Evolutionary conservation across 64 coral and sea anemone species (phyloP), one percentile per base, ranked within the genome.

Genomic region (Stichodactyla helianthus): DNA sequence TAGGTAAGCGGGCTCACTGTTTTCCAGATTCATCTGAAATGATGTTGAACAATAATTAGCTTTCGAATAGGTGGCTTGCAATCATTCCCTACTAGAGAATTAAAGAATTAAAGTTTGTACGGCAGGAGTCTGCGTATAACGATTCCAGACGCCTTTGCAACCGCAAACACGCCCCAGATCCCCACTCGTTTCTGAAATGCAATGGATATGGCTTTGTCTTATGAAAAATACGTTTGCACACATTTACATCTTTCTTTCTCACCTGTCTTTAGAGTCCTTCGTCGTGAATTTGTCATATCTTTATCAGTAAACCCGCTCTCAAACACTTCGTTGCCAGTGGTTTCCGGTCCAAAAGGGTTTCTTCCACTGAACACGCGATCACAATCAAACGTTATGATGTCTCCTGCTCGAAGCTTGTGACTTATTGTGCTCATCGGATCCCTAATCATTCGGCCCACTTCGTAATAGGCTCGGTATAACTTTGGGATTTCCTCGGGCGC

Each of bases 351-450:
- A 54, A 70, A 95, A 6, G 79, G 54, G 26, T 63, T 87, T 50
- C 94, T 92, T 7, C 94, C 94, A 19, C 84, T 80, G 52, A 95
- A 83, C 26, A 95, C 94, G 6, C 94, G 91, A 23, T 83, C 88
- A 67, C 85, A 89, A 19, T 95, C 90, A 51, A 86, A 89, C 0
- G 88, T 84, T 6, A 95, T 89, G 15, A 95, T 87, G 51, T 95
- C 94, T 7, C 91, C 94, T 4, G 90, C 77, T 7, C 27, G 52
- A 90, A 95, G 57, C 81, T 90, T 92, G 84, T 92, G 74, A 22
- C 89, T 86, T n/a, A 95, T 78, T 79, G 57, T 92, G 76, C 89
- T 89, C 19, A 44, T 51, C 20, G 91, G 87, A 35, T 95, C 85
- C 60, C 88, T 77, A 28, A 89, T 77, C 84, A 93, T 74, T 53